phyloP scores from a whole-genome alignment of 2,797 vertebrate genomes.

The Mallotus villosus region DNA sequence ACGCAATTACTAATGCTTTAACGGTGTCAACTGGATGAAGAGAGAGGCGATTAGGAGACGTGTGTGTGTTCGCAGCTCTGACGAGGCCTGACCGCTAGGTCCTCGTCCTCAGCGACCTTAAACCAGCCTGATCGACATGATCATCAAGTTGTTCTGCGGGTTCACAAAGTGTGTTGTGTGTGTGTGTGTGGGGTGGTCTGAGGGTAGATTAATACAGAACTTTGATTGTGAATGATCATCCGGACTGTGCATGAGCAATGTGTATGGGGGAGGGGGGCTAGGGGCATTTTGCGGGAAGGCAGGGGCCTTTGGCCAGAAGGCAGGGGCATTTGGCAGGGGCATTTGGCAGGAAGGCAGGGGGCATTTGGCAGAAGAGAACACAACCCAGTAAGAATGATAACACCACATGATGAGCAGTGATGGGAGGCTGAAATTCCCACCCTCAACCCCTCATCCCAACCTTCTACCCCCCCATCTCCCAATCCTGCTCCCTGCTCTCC shows the following conservation, averaged over 20 bases:
- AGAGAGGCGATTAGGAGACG: background rate
- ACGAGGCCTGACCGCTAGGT: no score
- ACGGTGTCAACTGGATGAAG: conserved; percentile 36
- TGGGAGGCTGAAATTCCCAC: background rate
- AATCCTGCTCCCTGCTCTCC: no score
- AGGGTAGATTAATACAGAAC: conserved; percentile 22
- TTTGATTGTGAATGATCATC: background rate
- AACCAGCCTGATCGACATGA: no score
- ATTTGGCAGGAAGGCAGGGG: background rate
- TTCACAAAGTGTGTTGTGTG: no score
- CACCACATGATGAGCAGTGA: background rate
- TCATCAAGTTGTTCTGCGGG: no score
- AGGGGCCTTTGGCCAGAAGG: background rate
- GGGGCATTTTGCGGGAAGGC: background rate
- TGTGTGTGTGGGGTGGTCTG: background rate
- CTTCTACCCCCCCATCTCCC: no score
- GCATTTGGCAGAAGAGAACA: background rate
- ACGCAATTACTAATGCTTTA: conserved; percentile 76
- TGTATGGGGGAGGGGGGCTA: background rate
- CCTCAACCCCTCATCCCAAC: no score
- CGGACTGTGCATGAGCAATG: background rate
- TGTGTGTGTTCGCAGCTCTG: no score
- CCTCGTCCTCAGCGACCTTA: no score
- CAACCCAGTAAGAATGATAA: conserved; percentile 6
- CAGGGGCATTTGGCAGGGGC: background rate